Evolutionary conservation across 2,797 vertebrate species (phyloP).

Genomic region (Enteromius trimaculatus): DNA sequence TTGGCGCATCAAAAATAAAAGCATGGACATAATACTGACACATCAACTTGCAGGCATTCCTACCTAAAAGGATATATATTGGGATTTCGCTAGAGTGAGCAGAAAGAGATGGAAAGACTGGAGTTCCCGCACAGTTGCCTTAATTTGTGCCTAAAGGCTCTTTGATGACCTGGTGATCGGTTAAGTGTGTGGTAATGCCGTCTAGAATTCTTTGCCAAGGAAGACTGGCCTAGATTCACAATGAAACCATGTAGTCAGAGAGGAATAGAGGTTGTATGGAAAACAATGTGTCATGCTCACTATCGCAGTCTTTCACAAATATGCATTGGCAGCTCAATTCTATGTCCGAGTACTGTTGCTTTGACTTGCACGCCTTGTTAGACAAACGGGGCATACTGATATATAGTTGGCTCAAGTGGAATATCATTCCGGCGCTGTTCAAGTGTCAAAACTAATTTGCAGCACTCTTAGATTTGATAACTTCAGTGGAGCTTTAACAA

Average conservation of each 20-base stretch:
- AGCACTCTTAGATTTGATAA: conserved; percentile 39
- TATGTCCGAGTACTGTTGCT: conserved; percentile 10
- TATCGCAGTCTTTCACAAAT: conserved; percentile 9
- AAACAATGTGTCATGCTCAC: conserved; percentile 26
- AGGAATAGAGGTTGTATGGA: conserved; percentile 27
- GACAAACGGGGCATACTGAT: conserved; percentile 26
- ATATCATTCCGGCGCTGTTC: conserved; percentile 19
- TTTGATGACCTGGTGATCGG: neutral
- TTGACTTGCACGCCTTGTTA: conserved; percentile 35
- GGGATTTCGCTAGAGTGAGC: neutral
- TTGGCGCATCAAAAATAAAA: neutral
- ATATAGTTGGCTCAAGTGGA: conserved; percentile 18
- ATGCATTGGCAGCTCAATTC: conserved; percentile 25
- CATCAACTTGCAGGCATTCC: neutral
- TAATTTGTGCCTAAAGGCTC: conserved; percentile 23
- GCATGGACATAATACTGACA: neutral
- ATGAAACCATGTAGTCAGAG: conserved; percentile 14
- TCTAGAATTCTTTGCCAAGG: conserved; percentile 21
- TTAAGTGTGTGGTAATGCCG: conserved; percentile 11
- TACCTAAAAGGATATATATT: neutral
- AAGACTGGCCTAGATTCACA: conserved; percentile 36
- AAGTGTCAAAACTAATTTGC: conserved; percentile 51
- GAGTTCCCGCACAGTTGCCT: neutral
- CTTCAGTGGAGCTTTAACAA: conserved; percentile 39
- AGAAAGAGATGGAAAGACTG: conserved; percentile 6